phyloP scores from a whole-genome alignment of 1,140 invertebrate genomes.

The Drusus annulatus region DNA sequence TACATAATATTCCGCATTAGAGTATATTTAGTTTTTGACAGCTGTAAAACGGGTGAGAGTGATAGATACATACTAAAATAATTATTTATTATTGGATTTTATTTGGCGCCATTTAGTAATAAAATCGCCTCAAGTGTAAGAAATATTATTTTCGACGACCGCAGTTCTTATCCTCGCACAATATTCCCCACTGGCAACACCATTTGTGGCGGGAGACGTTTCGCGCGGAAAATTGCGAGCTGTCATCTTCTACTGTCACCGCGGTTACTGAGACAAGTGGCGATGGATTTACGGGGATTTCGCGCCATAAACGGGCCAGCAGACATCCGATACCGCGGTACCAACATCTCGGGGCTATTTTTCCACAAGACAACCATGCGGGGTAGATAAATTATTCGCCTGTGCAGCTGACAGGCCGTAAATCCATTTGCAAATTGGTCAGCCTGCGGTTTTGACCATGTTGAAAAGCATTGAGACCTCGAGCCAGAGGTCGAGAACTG shows the following conservation, averaged over 20 bases:
- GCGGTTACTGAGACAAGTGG: constrained; percentile 2
- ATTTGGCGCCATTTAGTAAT: too few species aligned
- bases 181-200: too few species aligned
- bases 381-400: neutral
- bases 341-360: neutral
- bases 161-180: too few species aligned
- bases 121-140: too few species aligned
- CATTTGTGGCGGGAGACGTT: too few species aligned
- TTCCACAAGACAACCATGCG: neutral
- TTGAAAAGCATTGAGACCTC: neutral
- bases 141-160: too few species aligned
- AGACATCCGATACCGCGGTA: neutral
- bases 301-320: neutral
- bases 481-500: too few species aligned
- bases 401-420: constrained; percentile 3
- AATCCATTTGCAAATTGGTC: constrained; percentile 6
- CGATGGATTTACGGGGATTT: constrained; percentile 10
- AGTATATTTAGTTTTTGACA: too few species aligned
- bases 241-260: neutral
- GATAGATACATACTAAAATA: neutral
- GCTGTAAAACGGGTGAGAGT: too few species aligned
- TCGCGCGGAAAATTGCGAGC: too few species aligned
- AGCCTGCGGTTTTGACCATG: constrained; percentile 5
- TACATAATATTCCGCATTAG: too few species aligned
- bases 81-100: too few species aligned